Percentiles rank a stretch among this genome's conserved stretches.
These are phyloP conservation scores for Tetragnatha versicolor DNA, from an alignment of 1,140 invertebrate species.

Conservation along the genomic window DNA sequence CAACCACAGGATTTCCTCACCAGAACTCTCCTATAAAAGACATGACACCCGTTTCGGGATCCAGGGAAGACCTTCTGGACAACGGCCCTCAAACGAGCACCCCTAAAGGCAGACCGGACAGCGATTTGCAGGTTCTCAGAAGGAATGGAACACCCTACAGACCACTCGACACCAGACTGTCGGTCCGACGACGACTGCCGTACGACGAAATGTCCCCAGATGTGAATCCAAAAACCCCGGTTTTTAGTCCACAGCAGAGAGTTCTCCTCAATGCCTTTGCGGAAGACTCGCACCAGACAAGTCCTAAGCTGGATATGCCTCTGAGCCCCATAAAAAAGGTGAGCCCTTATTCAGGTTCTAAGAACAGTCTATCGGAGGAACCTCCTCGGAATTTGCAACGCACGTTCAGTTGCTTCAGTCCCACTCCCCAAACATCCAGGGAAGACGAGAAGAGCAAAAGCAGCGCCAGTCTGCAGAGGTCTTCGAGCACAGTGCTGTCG, in stretches of 20 bases:
- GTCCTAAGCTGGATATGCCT: neutral
- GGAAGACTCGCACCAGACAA: neutral
- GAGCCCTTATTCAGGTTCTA: neutral
- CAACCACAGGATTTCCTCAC: too few species aligned
- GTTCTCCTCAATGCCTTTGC: neutral
- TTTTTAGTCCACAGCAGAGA: neutral
- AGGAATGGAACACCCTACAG: constrained; percentile 29
- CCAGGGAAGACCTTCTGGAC: neutral
- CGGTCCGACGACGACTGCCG: constrained; percentile 39
- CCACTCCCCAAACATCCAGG: neutral
- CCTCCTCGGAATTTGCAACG: neutral
- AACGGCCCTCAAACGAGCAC: constrained; percentile 40
- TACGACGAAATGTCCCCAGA: constrained; percentile 47
- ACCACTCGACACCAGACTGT: neutral
- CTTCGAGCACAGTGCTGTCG: neutral
- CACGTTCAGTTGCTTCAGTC: neutral
- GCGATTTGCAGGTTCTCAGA: neutral
- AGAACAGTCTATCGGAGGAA: neutral
- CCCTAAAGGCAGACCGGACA: neutral
- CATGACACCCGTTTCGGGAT: neutral
- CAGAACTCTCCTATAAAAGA: neutral
- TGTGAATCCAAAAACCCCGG: neutral
- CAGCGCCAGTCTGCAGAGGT: neutral
- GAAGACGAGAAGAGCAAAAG: neutral
- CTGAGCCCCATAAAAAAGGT: constrained; percentile 29